Base-by-base conservation (phyloP, 2,113 vertebrate genomes). In the Perccottus glenii region DNA sequence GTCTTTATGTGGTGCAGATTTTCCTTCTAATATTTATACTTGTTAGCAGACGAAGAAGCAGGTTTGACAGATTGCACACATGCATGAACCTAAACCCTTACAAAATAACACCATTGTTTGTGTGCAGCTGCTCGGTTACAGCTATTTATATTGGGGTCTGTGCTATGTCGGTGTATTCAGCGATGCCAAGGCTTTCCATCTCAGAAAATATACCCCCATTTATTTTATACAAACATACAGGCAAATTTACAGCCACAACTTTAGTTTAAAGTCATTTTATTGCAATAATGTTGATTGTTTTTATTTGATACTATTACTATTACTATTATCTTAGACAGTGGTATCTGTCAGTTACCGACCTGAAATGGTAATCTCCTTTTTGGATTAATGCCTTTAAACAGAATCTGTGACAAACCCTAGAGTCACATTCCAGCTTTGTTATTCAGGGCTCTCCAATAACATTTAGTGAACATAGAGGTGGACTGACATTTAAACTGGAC, bases 91-190 rank as follows among this genome's bases (percentile, higher is more conserved):
- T 63, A 51, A 53, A 64, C 42, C 44, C 27, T 75, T 43, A 14
- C 45, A 50, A 44, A 70, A 72, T 56, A 66, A 67, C 75, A 47
- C 58, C n/a, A 64, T 38, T 19, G 81, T 87, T 72, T 86, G 77
- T 83, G 60, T 76, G 63, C 61, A 73, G 78, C 59, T 86, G 84
- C 78, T 86, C 80, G 80, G 85, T 63, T 84, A 85, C 84, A 14
- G 35, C 67, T 33, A 70, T 80, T 79, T 64, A 67, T 52, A 63
- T 78, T 64, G 40, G 16, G n/a, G 58, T 68, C 85, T 78, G 76
- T 69, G 58, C 56, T 61, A 55, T 42, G 48, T 84, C 76, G 64
- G 46, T 7, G 33, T 27, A 47, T 44, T 35, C 27, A 11, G 6
- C 53, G 16, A 73, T 2, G 14, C 52, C 55, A 67, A 11, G 11